Evolutionary conservation across 2,113 vertebrate genomes (phyloP).

Genomic region (Tiliqua scincoides): DNA sequence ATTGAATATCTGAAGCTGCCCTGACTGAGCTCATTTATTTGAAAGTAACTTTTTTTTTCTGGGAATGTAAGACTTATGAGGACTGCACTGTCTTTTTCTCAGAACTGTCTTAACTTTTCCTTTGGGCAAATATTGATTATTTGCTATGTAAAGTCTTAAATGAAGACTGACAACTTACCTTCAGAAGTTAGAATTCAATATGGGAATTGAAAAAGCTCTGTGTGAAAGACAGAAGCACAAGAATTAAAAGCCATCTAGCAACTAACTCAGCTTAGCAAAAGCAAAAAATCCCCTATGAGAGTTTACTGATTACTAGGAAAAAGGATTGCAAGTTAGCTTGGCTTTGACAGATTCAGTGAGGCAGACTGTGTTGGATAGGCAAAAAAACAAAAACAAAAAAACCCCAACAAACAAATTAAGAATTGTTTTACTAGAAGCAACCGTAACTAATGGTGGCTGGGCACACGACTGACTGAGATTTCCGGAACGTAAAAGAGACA

Average conservation of each 20-base stretch:
- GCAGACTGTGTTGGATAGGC: rapidly evolving
- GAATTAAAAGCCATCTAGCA: slow-evolving; percentile 27
- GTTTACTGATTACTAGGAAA: slow-evolving; percentile 25
- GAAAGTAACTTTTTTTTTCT: slow-evolving; percentile 45
- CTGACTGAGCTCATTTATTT: slow-evolving; percentile 7
- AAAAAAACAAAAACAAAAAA: not conserved
- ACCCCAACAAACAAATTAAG: not conserved
- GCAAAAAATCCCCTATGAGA: not conserved
- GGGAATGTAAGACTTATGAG: slow-evolving; percentile 20
- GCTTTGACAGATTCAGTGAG: not conserved
- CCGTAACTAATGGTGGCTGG: not conserved
- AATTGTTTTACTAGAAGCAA: not conserved
- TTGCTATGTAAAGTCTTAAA: slow-evolving; percentile 55
- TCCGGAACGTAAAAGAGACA: no score
- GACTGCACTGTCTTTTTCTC: slow-evolving; percentile 38
- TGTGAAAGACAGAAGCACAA: slow-evolving; percentile 10
- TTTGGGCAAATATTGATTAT: slow-evolving; percentile 61
- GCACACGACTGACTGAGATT: not conserved
- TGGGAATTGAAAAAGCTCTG: not conserved
- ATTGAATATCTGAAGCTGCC: not conserved
- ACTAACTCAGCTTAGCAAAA: not conserved
- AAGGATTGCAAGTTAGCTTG: not conserved
- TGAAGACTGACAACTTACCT: slow-evolving; percentile 43
- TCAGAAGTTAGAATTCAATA: slow-evolving; percentile 47
- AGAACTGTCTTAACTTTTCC: slow-evolving; percentile 31